Percentiles rank a stretch among this genome's conserved stretches.
Evolutionary conservation across 2,113 vertebrate species (phyloP).

Genomic region (Cyprinodon tularosa): DNA sequence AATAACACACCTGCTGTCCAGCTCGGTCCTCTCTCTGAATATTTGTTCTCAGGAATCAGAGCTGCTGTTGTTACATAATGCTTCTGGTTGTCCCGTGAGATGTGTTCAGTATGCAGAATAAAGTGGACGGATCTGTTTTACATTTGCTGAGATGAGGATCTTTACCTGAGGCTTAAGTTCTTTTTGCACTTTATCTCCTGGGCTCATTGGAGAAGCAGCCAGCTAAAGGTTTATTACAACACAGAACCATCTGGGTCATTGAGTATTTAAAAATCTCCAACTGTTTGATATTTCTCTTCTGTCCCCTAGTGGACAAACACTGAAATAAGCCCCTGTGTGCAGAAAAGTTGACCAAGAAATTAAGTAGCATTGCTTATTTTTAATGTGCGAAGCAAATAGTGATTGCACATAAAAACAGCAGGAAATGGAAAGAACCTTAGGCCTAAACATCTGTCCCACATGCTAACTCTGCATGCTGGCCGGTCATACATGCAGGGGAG

Average conservation of each 20-base stretch:
- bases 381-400: background rate
- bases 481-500: background rate
- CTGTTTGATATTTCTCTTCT: background rate
- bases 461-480: too few species aligned
- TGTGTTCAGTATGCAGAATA: background rate
- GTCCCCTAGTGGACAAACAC: constrained; percentile 47
- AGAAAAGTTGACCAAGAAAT: background rate
- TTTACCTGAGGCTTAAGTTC: background rate
- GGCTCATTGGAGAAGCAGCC: background rate
- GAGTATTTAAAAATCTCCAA: background rate
- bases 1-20: constrained; percentile 39
- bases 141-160: background rate
- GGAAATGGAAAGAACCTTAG: background rate
- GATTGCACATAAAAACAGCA: background rate
- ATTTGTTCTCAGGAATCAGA: constrained; percentile 53
- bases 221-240: background rate
- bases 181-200: constrained; percentile 7
- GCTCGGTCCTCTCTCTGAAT: constrained; percentile 20
- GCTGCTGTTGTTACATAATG: constrained; percentile 53
- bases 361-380: background rate
- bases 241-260: constrained; percentile 52
- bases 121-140: constrained; percentile 19
- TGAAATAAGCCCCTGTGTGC: background rate
- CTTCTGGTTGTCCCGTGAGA: constrained; percentile 41
- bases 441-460: too few species aligned